A percentile compares a stretch with the other conserved stretches of the same genome.
phyloP scores from a whole-genome alignment of 2,797 vertebrate genomes.

The Tolypeutes matacus region DNA sequence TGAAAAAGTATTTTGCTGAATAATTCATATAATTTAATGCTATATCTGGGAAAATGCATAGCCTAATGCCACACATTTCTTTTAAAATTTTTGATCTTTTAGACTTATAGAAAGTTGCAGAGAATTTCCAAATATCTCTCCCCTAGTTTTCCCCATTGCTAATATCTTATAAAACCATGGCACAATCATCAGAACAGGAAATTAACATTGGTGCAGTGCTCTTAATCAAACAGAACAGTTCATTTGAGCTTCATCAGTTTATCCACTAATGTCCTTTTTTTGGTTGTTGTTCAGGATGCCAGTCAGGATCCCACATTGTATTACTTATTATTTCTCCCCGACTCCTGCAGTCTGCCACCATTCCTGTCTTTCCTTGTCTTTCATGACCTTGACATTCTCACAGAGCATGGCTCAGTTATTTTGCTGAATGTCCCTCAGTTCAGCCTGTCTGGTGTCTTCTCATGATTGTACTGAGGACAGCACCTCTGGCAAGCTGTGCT shows the following conservation, averaged over 20 bases:
- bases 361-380: background rate
- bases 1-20: background rate
- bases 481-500: background rate
- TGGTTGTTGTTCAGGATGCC: no score
- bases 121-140: background rate
- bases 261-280: background rate
- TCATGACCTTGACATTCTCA: background rate
- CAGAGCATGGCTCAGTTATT: background rate
- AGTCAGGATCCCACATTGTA: background rate
- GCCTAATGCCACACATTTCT: background rate
- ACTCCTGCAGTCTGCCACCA: background rate
- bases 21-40: background rate
- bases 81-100: background rate
- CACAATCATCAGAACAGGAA: background rate
- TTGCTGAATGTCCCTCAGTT: background rate
- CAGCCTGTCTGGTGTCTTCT: background rate
- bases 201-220: background rate
- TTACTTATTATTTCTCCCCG: background rate
- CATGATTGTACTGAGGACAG: background rate
- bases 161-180: background rate
- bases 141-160: fast-evolving
- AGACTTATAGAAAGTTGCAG: background rate
- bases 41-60: background rate
- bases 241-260: background rate
- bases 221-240: background rate